phyloP scores from a whole-genome alignment of 64 coral and sea anemone species.

The Acropora yongei region DNA sequence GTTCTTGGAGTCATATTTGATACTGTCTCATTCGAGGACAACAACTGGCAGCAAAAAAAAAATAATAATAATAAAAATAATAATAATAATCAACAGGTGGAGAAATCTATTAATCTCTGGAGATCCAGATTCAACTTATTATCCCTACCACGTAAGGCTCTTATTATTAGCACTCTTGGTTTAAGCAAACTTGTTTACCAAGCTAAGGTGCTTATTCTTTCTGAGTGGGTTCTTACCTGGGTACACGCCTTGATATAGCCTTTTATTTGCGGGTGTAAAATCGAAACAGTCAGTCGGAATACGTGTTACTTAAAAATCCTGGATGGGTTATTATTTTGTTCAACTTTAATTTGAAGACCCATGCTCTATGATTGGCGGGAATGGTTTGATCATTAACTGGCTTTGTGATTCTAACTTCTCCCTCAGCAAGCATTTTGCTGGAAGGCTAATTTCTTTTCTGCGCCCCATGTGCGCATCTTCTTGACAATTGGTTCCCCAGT shows the following conservation, averaged over 20 bases:
- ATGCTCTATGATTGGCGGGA: neutral
- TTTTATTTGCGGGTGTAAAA: neutral
- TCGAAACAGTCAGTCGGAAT: neutral
- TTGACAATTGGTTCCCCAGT: no score
- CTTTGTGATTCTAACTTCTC: no score
- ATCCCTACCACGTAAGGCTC: neutral
- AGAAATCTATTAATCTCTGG: neutral
- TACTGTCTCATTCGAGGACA: neutral
- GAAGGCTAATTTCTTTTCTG: no score
- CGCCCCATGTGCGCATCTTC: no score
- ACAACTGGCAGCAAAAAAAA: conserved; percentile 4
- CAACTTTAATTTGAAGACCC: neutral
- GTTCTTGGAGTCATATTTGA: conserved; percentile 21
- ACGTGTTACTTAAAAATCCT: neutral
- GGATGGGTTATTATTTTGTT: neutral
- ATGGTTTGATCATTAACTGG: no score
- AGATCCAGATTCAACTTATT: neutral
- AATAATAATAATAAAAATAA: neutral
- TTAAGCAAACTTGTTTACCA: neutral
- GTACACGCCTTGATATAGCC: neutral
- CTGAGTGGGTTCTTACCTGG: neutral
- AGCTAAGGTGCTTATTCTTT: neutral
- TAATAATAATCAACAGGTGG: no score
- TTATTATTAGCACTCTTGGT: neutral
- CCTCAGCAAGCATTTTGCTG: no score